Evolutionary conservation across 2,113 vertebrate species (phyloP), one percentile per base, ranked within the genome.

Genomic region (Salminus brasiliensis): DNA sequence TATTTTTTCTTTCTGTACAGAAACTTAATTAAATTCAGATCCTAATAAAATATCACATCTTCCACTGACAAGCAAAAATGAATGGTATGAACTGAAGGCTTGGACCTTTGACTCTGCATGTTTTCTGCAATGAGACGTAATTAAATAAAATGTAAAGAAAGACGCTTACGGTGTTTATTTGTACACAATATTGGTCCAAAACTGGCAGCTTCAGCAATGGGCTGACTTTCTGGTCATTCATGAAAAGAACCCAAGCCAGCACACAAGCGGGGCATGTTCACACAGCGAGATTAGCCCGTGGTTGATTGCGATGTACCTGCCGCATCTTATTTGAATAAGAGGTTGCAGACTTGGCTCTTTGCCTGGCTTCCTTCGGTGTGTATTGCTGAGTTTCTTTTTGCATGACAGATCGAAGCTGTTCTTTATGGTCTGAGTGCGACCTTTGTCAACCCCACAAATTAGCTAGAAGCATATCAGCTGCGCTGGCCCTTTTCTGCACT

Each of bases 321-420:
- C 65, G 47, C 34, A 34, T 84, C 70, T 59, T 84, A 89, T 92
- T 85, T 83, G 85, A 85, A 53, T 84, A 23, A 76, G 41, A 76
- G 78, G 85, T 80, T 87, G 87, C 85, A 83, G 80, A 77, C 86
- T 70, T 85, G 76, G 87, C 89, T 85, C 83, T 90, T 88, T 90
- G 87, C 83, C 85, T 81, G 73, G 9, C 81, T 2, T 49, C 1
- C 78, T 85, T 79, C 79, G 1, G 23, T 27, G 83, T 78, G 86
- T 88, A 89, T 91, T 92, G 92, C 93, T 91, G 91, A 92, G 83
- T 93, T 88, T 90, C 85, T 87, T 85, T 90, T 92, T 87, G 89
- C 87, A 89, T 86, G 85, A 91, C 85, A 91, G 90, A 93, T 93
- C 89, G 89, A 93, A 92, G 88, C 82, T 78, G 81, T 89, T 88